Percentiles rank a stretch among this genome's conserved stretches.
Evolutionary conservation across 1,140 invertebrate species (phyloP).

Genomic region (Drosophila setifemur): DNA sequence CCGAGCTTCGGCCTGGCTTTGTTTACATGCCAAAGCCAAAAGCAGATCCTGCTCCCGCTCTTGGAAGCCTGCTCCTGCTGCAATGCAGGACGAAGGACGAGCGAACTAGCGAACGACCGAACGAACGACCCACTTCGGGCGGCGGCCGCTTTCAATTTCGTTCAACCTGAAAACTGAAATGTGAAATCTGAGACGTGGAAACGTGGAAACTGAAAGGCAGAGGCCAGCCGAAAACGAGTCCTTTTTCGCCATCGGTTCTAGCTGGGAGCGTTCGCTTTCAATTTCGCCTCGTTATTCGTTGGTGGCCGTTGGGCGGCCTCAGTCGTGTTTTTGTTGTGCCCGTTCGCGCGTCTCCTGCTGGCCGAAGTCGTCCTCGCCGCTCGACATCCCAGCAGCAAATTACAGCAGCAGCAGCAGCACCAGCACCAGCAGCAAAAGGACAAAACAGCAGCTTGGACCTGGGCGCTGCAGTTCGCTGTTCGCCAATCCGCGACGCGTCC

Average conservation of each 20-base stretch:
- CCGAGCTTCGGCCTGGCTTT: conserved; percentile 31
- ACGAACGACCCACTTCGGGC: conserved; percentile 61
- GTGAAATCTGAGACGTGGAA: conserved; percentile 17
- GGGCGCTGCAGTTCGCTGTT: conserved; percentile 55
- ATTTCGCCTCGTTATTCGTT: conserved; percentile 69
- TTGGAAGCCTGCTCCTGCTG: conserved; percentile 35
- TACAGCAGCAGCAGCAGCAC: conserved; percentile 41
- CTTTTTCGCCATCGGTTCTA: conserved; percentile 29
- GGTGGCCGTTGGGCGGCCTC: conserved; percentile 77
- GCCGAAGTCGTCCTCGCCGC: conserved; percentile 41
- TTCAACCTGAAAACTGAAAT: conserved; percentile 58
- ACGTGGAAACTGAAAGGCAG: conserved; percentile 20
- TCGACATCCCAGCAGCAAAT: conserved; percentile 28
- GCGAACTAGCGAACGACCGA: conserved; percentile 49
- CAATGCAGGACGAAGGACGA: conserved; percentile 44
- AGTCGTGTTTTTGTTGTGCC: conserved; percentile 78
- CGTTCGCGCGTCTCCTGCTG: conserved; percentile 68
- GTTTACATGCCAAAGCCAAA: conserved; percentile 36
- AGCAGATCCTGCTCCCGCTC: conserved; percentile 21
- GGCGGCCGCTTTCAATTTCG: conserved; percentile 68
- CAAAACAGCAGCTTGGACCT: conserved; percentile 23
- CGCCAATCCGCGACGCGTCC: conserved; percentile 35
- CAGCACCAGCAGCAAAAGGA: conserved; percentile 36
- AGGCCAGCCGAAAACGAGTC: conserved; percentile 36
- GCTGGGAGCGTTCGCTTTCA: conserved; percentile 64